These are phyloP conservation scores for Cataglyphis cursor DNA, from an alignment of 2,888 invertebrate species.

Conservation along the genomic window DNA sequence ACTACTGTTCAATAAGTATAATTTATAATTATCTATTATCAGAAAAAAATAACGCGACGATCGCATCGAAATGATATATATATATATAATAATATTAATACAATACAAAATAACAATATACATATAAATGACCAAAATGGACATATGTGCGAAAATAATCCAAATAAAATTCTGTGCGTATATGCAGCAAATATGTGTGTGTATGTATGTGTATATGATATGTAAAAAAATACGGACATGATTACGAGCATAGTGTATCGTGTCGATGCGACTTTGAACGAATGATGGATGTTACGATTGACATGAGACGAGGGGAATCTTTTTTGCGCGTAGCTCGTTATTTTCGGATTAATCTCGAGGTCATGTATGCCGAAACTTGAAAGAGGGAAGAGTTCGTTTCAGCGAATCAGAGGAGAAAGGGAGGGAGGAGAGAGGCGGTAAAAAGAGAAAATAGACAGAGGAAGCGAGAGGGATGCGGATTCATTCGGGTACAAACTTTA, in stretches of 20 bases:
- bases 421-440: conserved; percentile 31
- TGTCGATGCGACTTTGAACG: conserved; percentile 60
- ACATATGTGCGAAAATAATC: neutral
- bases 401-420: conserved; percentile 22
- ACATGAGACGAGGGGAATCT: conserved; percentile 43
- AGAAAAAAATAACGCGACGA: neutral
- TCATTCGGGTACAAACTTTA: conserved; percentile 79
- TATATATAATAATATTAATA: conserved; percentile 6
- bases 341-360: conserved; percentile 71
- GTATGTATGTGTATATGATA: neutral
- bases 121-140: neutral
- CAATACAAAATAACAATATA: neutral
- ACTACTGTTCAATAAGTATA: neutral
- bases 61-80: neutral
- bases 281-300: conserved; percentile 48
- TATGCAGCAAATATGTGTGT: neutral
- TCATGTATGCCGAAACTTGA: conserved; percentile 50
- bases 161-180: neutral
- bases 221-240: conserved; percentile 13
- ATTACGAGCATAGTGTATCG: conserved; percentile 34
- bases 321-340: conserved; percentile 68
- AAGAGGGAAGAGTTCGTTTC: conserved; percentile 58
- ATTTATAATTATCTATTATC: neutral
- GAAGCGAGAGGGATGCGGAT: conserved; percentile 31
- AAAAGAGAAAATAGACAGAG: conserved; percentile 44